Percentiles rank a stretch among this genome's conserved stretches.
phyloP scores from a whole-genome alignment of 2,888 invertebrate species.

The Tiphia femorata region DNA sequence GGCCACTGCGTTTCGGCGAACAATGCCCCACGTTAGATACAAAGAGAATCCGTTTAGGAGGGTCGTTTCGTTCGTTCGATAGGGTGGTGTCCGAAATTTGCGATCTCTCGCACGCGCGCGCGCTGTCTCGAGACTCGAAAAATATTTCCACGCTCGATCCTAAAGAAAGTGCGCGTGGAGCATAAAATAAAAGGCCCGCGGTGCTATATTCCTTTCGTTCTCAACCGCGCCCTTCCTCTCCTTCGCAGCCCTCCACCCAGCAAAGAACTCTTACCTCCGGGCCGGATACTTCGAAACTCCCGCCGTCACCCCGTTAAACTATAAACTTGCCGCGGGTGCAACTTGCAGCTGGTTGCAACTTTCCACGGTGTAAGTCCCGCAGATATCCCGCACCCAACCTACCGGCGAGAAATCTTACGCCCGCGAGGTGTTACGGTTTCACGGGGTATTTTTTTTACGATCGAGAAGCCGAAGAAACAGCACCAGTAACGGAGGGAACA shows the following conservation, averaged over 20 bases:
- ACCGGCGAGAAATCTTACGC: conserved; percentile 28
- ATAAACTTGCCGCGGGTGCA: conserved; percentile 33
- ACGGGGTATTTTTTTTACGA: background rate
- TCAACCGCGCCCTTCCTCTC: conserved; percentile 6
- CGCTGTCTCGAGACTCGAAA: too few species aligned
- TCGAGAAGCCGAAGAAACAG: background rate
- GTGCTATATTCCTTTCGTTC: too few species aligned
- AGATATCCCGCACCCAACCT: conserved; percentile 22
- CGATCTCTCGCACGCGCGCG: too few species aligned
- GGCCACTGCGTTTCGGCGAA: too few species aligned
- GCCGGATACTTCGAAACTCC: conserved; percentile 35
- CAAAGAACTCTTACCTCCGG: conserved; percentile 19
- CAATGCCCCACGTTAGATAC: too few species aligned
- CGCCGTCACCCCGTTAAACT: conserved; percentile 36
- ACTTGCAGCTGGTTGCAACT: conserved; percentile 25
- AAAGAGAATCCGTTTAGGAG: too few species aligned
- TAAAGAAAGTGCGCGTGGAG: too few species aligned
- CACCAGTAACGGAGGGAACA: background rate
- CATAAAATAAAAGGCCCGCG: too few species aligned
- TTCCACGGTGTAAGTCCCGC: conserved; percentile 19
- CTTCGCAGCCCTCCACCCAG: background rate
- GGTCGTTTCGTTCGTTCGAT: too few species aligned
- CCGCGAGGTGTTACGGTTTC: background rate
- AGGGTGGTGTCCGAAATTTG: too few species aligned
- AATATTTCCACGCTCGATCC: too few species aligned